Evolutionary conservation across 2,113 vertebrate genomes (phyloP).

Genomic region (Psilopsiagon aymara): DNA sequence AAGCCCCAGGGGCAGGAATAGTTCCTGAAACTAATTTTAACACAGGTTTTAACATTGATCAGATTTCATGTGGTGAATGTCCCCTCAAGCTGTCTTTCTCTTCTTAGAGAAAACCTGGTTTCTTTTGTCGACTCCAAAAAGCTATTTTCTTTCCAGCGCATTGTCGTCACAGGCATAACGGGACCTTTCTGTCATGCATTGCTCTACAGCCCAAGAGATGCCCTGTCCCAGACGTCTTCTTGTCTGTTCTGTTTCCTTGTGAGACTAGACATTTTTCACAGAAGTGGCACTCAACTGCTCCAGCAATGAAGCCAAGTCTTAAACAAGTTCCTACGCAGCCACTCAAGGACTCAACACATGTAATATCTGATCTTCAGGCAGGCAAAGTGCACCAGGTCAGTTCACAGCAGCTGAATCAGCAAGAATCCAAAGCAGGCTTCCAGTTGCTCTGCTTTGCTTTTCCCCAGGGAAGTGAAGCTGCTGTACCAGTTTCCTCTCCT

Average conservation of each 20-base stretch:
- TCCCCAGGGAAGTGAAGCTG: not conserved
- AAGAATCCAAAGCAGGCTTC: not conserved
- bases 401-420: not conserved
- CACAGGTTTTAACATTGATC: slow-evolving; percentile 46
- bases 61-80: slow-evolving; percentile 54
- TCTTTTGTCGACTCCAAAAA: not conserved
- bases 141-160: slow-evolving; percentile 11
- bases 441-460: not conserved
- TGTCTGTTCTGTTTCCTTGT: slow-evolving; percentile 12
- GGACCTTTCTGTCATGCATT: not conserved
- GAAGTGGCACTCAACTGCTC: not conserved
- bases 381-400: not conserved
- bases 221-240: slow-evolving; percentile 23
- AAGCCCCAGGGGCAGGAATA: slow-evolving; percentile 33
- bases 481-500: not conserved
- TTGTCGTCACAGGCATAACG: slow-evolving; percentile 21
- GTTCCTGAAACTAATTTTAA: slow-evolving; percentile 66
- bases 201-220: not conserved
- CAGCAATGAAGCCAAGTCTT: not conserved
- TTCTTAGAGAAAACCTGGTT: slow-evolving; percentile 48
- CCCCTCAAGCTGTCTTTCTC: slow-evolving; percentile 55
- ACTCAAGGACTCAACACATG: not conserved
- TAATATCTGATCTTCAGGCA: slow-evolving; percentile 5
- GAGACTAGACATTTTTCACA: not conserved
- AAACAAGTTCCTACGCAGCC: not conserved